Evolutionary conservation across 2,113 vertebrate species (phyloP).

Genomic region (Pampusana beccarii): DNA sequence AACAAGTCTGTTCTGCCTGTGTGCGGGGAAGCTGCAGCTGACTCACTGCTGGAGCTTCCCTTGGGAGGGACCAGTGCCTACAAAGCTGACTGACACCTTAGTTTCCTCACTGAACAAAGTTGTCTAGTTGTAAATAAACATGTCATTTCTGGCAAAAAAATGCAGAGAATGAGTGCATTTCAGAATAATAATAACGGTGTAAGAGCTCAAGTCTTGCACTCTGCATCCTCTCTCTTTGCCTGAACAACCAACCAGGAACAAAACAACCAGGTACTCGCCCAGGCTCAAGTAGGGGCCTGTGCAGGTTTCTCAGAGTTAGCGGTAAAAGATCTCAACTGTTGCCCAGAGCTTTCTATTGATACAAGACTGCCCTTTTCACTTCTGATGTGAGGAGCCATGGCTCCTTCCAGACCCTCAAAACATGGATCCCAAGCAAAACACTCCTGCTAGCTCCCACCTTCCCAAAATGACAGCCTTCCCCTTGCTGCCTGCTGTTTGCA

Average conservation of each 20-base stretch:
- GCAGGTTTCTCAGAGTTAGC: background rate
- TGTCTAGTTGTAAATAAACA: background rate
- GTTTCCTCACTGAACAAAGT: background rate
- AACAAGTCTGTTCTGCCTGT: background rate
- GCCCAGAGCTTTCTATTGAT: background rate
- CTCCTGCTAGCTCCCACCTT: background rate
- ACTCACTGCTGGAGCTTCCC: background rate
- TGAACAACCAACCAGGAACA: background rate
- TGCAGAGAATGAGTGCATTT: background rate
- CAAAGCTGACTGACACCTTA: background rate
- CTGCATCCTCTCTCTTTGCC: background rate
- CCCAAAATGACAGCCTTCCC: background rate
- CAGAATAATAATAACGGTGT: background rate
- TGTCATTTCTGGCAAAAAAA: background rate
- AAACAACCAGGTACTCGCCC: fast-evolving
- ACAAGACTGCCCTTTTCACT: background rate
- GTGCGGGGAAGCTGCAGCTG: background rate
- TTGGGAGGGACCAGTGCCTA: background rate
- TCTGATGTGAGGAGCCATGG: background rate
- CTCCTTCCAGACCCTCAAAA: background rate
- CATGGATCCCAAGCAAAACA: background rate
- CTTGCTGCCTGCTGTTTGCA: background rate
- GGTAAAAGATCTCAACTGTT: background rate
- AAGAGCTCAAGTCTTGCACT: background rate
- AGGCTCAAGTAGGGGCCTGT: background rate